Conservation (phyloP, 37 sponge, comb jelly and placozoan species). For the Oopsacas minuta region DNA sequence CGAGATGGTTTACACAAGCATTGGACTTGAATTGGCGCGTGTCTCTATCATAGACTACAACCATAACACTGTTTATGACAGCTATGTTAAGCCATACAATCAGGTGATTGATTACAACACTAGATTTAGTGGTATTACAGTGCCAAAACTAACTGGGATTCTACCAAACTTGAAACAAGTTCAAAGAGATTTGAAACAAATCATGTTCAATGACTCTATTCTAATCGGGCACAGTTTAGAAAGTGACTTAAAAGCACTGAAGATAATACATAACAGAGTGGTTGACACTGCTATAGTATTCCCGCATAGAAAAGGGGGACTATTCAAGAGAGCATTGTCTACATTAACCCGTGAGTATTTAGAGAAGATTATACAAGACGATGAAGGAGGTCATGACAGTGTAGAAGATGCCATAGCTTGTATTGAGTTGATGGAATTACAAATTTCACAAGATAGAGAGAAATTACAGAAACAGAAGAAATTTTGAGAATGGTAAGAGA, state of each 20-base stretch:
- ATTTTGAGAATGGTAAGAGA: background rate
- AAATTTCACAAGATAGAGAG: background rate
- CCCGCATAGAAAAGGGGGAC: constrained; percentile 62
- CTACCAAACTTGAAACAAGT: constrained; percentile 42
- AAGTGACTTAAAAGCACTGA: constrained; percentile 59
- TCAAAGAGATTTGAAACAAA: constrained; percentile 36
- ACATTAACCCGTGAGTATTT: constrained; percentile 47
- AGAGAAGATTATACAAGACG: constrained; percentile 65
- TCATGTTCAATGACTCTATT: constrained; percentile 50
- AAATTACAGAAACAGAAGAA: background rate
- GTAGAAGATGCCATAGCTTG: constrained; percentile 58
- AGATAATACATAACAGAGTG: constrained; percentile 57
- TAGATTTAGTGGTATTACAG: constrained; percentile 78
- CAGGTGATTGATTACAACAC: constrained; percentile 86
- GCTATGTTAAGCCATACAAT: constrained; percentile 44
- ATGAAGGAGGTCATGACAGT: constrained; percentile 73
- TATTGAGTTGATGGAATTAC: constrained; percentile 62
- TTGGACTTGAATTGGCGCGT: constrained; percentile 52
- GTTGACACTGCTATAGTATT: constrained; percentile 87
- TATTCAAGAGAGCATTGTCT: constrained; percentile 61
- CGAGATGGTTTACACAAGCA: constrained; percentile 80
- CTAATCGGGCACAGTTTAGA: constrained; percentile 79
- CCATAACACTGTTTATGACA: constrained; percentile 42
- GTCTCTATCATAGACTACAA: constrained; percentile 54
- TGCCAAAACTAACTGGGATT: constrained; percentile 31